These are phyloP conservation scores for Drosophila antonietae DNA, from an alignment of 2,888 invertebrate genomes.

Conservation along the genomic window DNA sequence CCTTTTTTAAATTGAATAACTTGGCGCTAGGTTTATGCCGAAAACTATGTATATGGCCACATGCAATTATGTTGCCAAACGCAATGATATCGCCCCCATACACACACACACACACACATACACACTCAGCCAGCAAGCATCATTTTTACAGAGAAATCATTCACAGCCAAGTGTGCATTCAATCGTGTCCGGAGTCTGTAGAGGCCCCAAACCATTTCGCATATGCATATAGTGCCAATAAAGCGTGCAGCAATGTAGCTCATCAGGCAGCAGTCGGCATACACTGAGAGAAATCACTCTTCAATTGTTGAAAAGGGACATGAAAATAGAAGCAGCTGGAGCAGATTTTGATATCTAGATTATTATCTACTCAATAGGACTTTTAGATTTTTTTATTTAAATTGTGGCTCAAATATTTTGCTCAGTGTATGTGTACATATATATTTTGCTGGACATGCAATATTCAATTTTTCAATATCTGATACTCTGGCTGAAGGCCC, in stretches of 20 bases:
- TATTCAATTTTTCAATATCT: slow-evolving; percentile 81
- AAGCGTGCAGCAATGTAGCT: slow-evolving; percentile 57
- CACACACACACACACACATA: slow-evolving; percentile 13
- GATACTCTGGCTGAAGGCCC: slow-evolving; percentile 56
- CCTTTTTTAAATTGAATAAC: slow-evolving; percentile 60
- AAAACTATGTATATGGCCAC: slow-evolving; percentile 45
- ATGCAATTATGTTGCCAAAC: slow-evolving; percentile 74
- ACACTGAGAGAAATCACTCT: slow-evolving; percentile 27
- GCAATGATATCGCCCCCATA: slow-evolving; percentile 61
- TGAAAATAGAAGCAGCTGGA: neutral
- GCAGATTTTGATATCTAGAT: too few relatives aligned
- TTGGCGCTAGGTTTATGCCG: slow-evolving; percentile 36
- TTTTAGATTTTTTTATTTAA: neutral
- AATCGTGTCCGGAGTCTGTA: slow-evolving; percentile 53
- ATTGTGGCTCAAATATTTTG: neutral
- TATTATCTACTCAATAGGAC: too few relatives aligned
- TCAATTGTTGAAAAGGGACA: neutral
- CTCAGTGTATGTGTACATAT: slow-evolving; percentile 28
- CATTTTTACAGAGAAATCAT: slow-evolving; percentile 75
- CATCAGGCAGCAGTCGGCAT: slow-evolving; percentile 43
- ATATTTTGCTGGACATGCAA: slow-evolving; percentile 61
- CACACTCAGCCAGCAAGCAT: slow-evolving; percentile 27
- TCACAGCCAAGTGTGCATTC: slow-evolving; percentile 74
- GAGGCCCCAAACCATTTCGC: slow-evolving; percentile 12
- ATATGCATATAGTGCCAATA: slow-evolving; percentile 70